Conservation (phyloP, 2,113 vertebrate genomes). For the Phoenicopterus ruber region DNA sequence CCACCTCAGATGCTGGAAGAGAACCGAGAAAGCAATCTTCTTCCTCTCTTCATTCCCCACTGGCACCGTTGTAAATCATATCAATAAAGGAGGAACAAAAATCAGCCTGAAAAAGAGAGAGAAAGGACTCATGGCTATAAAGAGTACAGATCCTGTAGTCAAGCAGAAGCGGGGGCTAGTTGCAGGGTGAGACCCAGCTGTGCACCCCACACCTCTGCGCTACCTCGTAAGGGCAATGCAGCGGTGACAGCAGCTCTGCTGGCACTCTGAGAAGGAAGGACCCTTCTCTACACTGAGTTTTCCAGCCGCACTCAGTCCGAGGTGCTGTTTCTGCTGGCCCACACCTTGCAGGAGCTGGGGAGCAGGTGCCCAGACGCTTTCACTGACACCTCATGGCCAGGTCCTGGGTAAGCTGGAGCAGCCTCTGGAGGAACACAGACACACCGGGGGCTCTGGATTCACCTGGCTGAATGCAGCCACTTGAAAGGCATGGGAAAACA, state of each 20-base stretch:
- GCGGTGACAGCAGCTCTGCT: not conserved
- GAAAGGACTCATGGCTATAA: not conserved
- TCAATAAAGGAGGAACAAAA: not conserved
- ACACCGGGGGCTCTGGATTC: rapidly evolving
- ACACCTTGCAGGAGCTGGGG: not conserved
- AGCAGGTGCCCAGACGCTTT: not conserved
- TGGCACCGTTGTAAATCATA: not conserved
- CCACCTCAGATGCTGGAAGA: not conserved
- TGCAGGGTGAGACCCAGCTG: not conserved
- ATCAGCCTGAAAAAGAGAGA: not conserved
- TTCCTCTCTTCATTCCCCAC: not conserved
- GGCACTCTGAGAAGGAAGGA: not conserved
- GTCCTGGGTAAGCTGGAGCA: not conserved
- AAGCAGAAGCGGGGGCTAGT: not conserved
- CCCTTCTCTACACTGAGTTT: not conserved
- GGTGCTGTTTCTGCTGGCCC: not conserved
- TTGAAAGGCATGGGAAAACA: not conserved
- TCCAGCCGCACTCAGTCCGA: not conserved
- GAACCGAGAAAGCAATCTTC: not conserved
- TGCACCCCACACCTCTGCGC: not conserved
- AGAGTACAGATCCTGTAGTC: not conserved
- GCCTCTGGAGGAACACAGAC: not conserved
- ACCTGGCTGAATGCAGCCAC: not conserved
- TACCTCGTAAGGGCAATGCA: not conserved
- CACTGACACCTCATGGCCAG: not conserved